Evolutionary conservation across 2,888 invertebrate genomes (phyloP), one percentile per base, ranked within the genome.

Genomic region (Horisme vitalbata): DNA sequence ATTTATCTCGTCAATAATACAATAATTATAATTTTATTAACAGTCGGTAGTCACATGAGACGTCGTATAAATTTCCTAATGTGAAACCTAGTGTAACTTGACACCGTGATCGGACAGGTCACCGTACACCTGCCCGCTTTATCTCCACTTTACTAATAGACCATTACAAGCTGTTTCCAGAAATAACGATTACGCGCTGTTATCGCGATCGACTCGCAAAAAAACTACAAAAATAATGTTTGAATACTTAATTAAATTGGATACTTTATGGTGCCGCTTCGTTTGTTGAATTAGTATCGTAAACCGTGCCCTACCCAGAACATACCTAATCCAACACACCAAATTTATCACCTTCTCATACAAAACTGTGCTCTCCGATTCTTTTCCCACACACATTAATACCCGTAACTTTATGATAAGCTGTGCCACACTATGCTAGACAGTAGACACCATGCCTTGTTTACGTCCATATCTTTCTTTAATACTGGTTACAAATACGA

Each of bases 11-110:
- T 75, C 77, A 76, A 83, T 87, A 87, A 83, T 83, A 83, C 79
- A 85, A 86, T 87, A 83, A 88, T 85, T 85, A 83, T 87, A 83
- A 87, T n/a, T n/a, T n/a, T n/a, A n/a, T 85, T 82, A 84, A 75
- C 80, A 79, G 79, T 78, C 79, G 68, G 83, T 85, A 84, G 87
- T 85, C 79, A 84, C 75, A 74, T 68, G 88, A 87, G 85, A 75
- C 75, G 83, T 76, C 81, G 85, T 86, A 87, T 87, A 86, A 83
- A 85, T 88, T 87, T 86, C 83, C 84, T 84, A 87, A 88, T 84
- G 84, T 87, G 87, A 87, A 87, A 87, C 85, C 86, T 81, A 77
- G 75, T 81, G 88, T 83, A 89, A 88, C 71, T 53, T 71, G 85
- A 89, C 75, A 83, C 78, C 46, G 64, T 66, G 69, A 62, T 59